phyloP scores from a whole-genome alignment of 2,888 invertebrate genomes.

The Drosophila paucipuncta region DNA sequence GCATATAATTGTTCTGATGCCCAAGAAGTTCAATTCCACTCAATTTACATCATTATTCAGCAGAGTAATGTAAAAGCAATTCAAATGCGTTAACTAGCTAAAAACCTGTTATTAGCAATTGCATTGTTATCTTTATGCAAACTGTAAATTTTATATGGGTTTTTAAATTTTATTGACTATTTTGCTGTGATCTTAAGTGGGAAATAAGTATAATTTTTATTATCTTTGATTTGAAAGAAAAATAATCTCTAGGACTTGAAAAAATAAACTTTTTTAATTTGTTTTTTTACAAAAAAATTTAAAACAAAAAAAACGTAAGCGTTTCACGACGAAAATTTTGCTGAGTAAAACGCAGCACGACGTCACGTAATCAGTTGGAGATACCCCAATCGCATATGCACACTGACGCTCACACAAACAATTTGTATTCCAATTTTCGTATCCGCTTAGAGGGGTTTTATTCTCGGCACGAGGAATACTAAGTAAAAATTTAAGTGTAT shows the following conservation, averaged over 20 bases:
- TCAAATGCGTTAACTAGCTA: not conserved
- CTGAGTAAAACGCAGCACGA: not conserved
- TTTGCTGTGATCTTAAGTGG: not conserved
- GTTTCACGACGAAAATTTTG: not conserved
- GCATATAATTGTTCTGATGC: conserved; percentile 37
- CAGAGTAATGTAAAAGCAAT: not conserved
- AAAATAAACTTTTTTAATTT: not conserved
- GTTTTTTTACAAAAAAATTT: not conserved
- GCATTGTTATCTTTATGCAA: not conserved
- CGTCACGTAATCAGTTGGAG: conserved; percentile 7
- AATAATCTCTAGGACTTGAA: too few relatives aligned
- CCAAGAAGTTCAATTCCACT: conserved; percentile 23
- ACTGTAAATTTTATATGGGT: not conserved
- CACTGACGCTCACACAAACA: not conserved
- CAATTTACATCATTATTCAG: conserved; percentile 13
- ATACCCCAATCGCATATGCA: conserved; percentile 1
- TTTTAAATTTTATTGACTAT: not conserved
- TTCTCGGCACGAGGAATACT: not conserved
- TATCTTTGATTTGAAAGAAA: not conserved
- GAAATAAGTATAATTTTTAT: not conserved
- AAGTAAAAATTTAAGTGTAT: not conserved
- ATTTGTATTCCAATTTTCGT: not conserved
- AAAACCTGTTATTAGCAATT: not conserved
- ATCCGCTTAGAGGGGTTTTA: not conserved
- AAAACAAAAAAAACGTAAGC: not conserved